Percentiles rank a stretch among this genome's conserved stretches.
Conservation (phyloP, 2,888 invertebrate species). For the Habroteleia sp. region DNA sequence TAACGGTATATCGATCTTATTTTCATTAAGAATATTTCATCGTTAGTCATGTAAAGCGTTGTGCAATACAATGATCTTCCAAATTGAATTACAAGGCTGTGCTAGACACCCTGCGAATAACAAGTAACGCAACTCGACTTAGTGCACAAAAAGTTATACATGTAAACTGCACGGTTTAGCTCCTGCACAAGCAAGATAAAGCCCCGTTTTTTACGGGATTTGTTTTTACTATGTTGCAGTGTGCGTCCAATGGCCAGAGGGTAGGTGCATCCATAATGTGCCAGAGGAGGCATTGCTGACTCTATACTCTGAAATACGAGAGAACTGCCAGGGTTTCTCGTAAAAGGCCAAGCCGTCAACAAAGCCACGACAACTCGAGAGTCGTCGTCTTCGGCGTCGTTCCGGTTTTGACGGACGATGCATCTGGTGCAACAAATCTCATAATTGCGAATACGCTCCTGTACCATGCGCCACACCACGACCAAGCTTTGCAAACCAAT, state of each 20-base stretch:
- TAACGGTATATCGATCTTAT: too few species aligned
- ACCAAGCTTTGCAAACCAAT: conserved; percentile 76
- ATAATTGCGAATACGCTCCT: conserved; percentile 57
- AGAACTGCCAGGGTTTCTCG: conserved; percentile 78
- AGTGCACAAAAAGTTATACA: conserved; percentile 7
- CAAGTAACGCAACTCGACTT: conserved; percentile 13
- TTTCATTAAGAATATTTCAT: conserved; percentile 8
- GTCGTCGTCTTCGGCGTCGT: conserved; percentile 51
- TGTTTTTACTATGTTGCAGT: conserved; percentile 85
- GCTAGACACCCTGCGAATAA: conserved; percentile 42
- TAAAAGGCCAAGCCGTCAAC: conserved; percentile 69
- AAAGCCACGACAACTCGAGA: conserved; percentile 69
- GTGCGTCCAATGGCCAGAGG: conserved; percentile 95
- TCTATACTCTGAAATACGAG: conserved; percentile 78
- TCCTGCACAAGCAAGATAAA: conserved; percentile 30
- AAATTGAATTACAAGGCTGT: conserved; percentile 12
- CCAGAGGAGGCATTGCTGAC: conserved; percentile 78
- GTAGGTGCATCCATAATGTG: conserved; percentile 84
- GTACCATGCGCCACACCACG: conserved; percentile 78
- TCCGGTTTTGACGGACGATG: conserved; percentile 52
- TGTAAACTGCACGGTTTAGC: conserved; percentile 33
- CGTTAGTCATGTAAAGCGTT: conserved; percentile 14
- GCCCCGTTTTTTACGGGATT: conserved; percentile 43
- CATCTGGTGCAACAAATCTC: conserved; percentile 57
- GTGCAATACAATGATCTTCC: background rate